A percentile compares a stretch with the other conserved stretches of the same genome.
phyloP scores from a whole-genome alignment of 2,113 vertebrate genomes.

The Atlantisia rogersi region DNA sequence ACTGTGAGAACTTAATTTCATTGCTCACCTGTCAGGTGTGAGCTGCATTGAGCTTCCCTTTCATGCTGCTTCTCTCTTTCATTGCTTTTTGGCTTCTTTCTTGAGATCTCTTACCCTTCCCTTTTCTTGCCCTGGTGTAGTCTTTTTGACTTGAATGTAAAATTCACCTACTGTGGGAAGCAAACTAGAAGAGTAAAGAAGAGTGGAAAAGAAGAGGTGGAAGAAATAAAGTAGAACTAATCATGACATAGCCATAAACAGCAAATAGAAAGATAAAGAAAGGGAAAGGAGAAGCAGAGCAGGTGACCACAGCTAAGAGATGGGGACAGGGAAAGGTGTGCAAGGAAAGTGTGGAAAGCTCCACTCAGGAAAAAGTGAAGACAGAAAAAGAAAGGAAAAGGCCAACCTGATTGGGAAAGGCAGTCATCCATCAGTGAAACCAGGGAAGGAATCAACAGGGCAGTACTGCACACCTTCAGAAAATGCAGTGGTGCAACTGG shows the following conservation, averaged over 20 bases:
- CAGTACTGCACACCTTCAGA: neutral
- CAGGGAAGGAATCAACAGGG: neutral
- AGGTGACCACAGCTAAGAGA: neutral
- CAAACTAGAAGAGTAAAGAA: neutral
- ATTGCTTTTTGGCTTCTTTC: neutral
- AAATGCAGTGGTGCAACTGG: neutral
- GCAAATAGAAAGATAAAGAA: neutral
- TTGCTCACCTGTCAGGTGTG: neutral
- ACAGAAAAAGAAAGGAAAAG: neutral
- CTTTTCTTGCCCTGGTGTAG: neutral
- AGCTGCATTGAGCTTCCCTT: neutral
- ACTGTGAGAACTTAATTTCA: neutral
- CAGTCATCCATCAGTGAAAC: rapidly evolving
- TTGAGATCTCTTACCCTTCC: neutral
- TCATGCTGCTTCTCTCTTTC: neutral
- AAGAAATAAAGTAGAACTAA: neutral
- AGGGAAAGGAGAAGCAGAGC: neutral
- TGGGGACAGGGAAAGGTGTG: neutral
- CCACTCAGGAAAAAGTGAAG: neutral
- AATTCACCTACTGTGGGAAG: neutral
- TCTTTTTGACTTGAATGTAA: neutral
- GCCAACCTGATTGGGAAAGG: neutral
- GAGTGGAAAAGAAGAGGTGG: neutral
- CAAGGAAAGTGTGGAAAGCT: neutral
- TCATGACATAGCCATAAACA: neutral